These are phyloP conservation scores for Bhutanitis thaidina DNA, from an alignment of 2,888 invertebrate genomes.

Conservation along the genomic window DNA sequence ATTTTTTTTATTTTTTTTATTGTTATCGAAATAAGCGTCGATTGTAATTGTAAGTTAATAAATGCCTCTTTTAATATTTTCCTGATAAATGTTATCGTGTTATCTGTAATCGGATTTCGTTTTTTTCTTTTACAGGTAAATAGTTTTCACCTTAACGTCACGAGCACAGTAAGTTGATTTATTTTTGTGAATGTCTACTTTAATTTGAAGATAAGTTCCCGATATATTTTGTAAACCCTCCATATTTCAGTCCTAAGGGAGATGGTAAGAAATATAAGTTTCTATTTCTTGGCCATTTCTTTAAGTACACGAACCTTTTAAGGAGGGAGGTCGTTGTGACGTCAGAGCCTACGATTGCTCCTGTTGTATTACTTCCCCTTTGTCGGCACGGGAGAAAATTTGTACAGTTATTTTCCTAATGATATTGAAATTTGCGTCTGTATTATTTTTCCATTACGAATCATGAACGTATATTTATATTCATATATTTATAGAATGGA, in stretches of 20 bases:
- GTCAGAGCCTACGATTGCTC: constrained; percentile 1
- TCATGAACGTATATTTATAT: background rate
- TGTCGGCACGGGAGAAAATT: background rate
- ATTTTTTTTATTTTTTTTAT: background rate
- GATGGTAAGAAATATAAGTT: constrained; percentile 7
- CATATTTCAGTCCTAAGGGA: background rate
- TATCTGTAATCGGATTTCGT: background rate
- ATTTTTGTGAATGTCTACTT: constrained; percentile 2
- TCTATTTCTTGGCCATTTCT: constrained; percentile 1
- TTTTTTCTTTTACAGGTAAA: background rate
- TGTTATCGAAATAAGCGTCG: background rate
- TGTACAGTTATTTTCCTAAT: background rate
- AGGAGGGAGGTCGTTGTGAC: constrained; percentile 2
- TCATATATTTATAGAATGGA: background rate
- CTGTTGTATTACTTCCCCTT: background rate
- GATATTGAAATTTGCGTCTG: background rate
- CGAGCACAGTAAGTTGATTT: background rate
- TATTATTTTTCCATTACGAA: constrained; percentile 4
- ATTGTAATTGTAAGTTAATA: background rate
- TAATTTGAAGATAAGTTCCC: constrained; percentile 3
- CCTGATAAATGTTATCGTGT: background rate
- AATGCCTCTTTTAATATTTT: background rate
- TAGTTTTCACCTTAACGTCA: background rate
- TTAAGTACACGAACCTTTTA: background rate
- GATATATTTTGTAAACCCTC: background rate